Evolutionary conservation across 2,888 invertebrate species (phyloP), one percentile per base, ranked within the genome.

Genomic region (Drosophila nr. perissopoda): DNA sequence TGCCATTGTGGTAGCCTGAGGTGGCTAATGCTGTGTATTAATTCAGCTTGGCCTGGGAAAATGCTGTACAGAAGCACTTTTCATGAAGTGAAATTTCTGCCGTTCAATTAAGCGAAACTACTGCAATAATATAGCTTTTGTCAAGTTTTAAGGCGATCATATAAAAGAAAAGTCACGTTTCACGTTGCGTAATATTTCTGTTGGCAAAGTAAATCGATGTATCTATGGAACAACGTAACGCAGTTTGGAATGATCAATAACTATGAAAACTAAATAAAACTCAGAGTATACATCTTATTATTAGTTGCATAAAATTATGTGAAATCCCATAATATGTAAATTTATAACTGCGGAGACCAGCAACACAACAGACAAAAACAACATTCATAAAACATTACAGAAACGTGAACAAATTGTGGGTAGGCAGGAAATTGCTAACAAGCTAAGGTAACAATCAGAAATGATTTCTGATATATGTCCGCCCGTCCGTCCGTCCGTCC

Each of bases 341-440:
- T 57, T 21, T 45, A 21, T n/a, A 57, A 63, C 42, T 36, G 49
- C 70, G 36, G 25, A 25, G 16, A 56, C 27, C 34, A 38, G 36
- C 31, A 38, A 38, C 21, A 38, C n/a, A 40, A 49, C 21, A 11
- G 52, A 27, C 29, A 53, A 62, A 48, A 38, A n/a, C 65, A 54
- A 62, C 49, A 63, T 33, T 60, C 36, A 33, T 33, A 53, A 49
- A 54, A 29, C 27, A 51, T 51, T n/a, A 27, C 27, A 29, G 29
- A 29, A 68, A 51, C 18, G n/a, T 57, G 52, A 53, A 52, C 29
- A 57, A 51, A 60, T 65, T 65, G 79, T 79, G 65, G 79, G 76
- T 51, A 53, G 69, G 56, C 83, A 88, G 89, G 89, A 83, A 83
- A 83, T 80, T 67, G 83, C 83, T 80, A 86, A 88, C 81, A 86